A percentile compares a stretch with the other conserved stretches of the same genome.
These are phyloP conservation scores for Galeopterus variegatus DNA, from an alignment of 2,113 vertebrate species.

Conservation along the genomic window DNA sequence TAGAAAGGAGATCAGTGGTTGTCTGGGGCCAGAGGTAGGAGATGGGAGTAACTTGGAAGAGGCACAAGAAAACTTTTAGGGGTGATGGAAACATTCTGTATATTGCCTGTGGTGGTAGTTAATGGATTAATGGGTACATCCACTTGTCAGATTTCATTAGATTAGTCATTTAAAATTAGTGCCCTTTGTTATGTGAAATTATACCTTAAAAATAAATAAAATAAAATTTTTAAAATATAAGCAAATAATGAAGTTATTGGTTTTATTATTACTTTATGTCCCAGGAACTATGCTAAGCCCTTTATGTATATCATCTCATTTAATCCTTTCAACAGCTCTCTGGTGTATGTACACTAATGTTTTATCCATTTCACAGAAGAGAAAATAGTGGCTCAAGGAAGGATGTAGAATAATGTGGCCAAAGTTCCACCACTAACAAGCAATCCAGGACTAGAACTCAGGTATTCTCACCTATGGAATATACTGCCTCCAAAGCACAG, in stretches of 20 bases:
- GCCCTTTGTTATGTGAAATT: neutral
- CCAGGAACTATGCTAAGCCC: neutral
- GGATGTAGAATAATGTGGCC: neutral
- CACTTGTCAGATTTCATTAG: neutral
- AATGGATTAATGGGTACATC: neutral
- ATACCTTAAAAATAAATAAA: neutral
- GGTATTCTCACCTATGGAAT: neutral
- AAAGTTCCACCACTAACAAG: neutral
- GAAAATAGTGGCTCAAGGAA: neutral
- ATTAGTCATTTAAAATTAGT: neutral
- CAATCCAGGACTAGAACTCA: neutral
- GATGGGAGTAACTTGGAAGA: neutral
- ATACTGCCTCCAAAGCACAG: neutral
- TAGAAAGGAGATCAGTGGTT: neutral
- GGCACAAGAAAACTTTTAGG: neutral
- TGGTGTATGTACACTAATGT: neutral
- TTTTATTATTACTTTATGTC: slow-evolving; percentile 8
- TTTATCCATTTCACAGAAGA: neutral
- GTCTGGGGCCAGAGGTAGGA: neutral
- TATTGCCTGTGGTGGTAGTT: neutral
- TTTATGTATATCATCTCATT: neutral
- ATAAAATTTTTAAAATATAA: neutral
- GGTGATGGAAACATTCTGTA: neutral
- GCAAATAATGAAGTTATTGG: neutral
- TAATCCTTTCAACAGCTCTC: neutral